These are phyloP conservation scores for Nasonia longicornis DNA, from an alignment of 1,140 invertebrate genomes.

Conservation along the genomic window DNA sequence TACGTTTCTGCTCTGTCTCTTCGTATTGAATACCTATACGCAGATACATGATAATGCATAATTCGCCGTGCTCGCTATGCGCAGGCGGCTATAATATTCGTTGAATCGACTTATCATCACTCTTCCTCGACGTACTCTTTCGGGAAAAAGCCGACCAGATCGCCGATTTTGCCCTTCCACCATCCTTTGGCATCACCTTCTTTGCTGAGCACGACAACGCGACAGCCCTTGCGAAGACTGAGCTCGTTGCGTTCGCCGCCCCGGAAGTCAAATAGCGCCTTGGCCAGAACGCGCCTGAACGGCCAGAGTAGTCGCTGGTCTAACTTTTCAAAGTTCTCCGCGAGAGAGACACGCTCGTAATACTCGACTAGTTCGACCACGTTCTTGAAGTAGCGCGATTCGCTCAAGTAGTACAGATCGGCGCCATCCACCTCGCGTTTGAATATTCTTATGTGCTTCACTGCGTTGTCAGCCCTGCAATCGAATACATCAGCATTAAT, in stretches of 20 bases:
- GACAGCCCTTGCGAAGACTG: conserved; percentile 80
- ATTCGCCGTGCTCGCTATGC: conserved; percentile 25
- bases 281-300: conserved; percentile 79
- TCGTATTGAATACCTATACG: conserved; percentile 26
- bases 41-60: conserved; percentile 35
- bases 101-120: conserved; percentile 38
- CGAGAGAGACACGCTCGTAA: conserved; percentile 88
- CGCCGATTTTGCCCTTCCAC: conserved; percentile 83
- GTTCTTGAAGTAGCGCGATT: conserved; percentile 90
- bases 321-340: conserved; percentile 90
- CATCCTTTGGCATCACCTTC: conserved; percentile 84
- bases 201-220: conserved; percentile 82
- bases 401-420: conserved; percentile 82
- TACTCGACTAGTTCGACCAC: conserved; percentile 90
- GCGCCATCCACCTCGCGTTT: conserved; percentile 72
- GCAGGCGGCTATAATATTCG: background rate
- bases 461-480: conserved; percentile 82
- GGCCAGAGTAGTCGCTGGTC: conserved; percentile 83
- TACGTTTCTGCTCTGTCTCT: conserved; percentile 7
- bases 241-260: conserved; percentile 82
- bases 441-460: conserved; percentile 93
- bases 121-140: conserved; percentile 75
- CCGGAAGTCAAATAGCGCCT: conserved; percentile 81
- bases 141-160: conserved; percentile 76
- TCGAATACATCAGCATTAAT: conserved; percentile 36